phyloP scores from a whole-genome alignment of 2,113 vertebrate genomes.

The Chaetorhynchus papuensis region DNA sequence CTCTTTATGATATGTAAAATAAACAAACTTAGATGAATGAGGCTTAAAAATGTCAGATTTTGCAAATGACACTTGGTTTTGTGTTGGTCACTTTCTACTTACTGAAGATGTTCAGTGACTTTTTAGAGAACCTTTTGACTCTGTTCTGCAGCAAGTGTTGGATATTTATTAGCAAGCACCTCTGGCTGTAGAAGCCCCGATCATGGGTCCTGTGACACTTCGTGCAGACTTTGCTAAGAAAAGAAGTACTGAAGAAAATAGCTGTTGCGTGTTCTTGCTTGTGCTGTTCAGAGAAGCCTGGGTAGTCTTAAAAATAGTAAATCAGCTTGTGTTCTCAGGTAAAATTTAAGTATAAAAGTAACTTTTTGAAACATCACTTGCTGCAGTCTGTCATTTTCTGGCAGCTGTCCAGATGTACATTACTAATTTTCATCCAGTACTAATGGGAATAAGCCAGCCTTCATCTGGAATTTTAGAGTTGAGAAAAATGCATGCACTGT shows the following conservation, averaged over 20 bases:
- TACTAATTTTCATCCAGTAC: neutral
- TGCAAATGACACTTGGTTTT: accelerated
- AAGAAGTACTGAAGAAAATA: neutral
- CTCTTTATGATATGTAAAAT: neutral
- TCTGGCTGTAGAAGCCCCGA: neutral
- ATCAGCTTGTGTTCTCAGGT: neutral
- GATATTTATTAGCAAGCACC: accelerated
- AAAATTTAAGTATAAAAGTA: neutral
- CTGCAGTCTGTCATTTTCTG: neutral
- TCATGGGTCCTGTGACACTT: too few relatives aligned
- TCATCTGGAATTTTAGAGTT: too few relatives aligned
- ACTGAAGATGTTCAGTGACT: neutral
- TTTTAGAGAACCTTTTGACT: neutral
- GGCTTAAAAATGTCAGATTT: neutral
- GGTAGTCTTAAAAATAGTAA: neutral
- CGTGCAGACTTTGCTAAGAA: neutral
- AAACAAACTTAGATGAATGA: neutral
- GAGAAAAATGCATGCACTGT: neutral
- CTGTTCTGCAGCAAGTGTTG: neutral
- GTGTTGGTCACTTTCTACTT: neutral
- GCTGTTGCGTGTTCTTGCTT: neutral
- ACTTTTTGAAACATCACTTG: neutral
- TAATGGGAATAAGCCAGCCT: neutral
- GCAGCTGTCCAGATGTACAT: neutral
- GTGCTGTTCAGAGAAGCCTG: neutral